These are phyloP conservation scores for Plusia festucae DNA, from an alignment of 2,888 invertebrate species.

Conservation along the genomic window DNA sequence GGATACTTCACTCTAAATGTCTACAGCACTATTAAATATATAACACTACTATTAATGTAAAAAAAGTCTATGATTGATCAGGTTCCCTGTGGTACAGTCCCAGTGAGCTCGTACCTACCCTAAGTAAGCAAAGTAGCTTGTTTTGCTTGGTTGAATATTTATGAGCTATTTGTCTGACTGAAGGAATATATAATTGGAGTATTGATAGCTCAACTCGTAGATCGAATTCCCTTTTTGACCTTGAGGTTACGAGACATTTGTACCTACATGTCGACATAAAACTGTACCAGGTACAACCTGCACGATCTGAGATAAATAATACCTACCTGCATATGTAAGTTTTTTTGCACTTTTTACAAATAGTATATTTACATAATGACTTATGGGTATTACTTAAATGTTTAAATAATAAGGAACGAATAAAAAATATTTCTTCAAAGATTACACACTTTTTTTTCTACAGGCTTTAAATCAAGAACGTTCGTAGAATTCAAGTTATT, in stretches of 20 bases:
- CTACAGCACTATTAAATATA: no score
- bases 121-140: slow-evolving; percentile 4
- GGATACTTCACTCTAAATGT: neutral
- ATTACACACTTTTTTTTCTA: no score
- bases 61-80: neutral
- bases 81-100: neutral
- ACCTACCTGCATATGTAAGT: no score
- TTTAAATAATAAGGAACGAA: no score
- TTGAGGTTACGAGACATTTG: neutral
- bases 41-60: slow-evolving; percentile 4
- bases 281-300: neutral
- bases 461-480: no score
- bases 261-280: neutral
- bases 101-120: neutral
- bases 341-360: no score
- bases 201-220: slow-evolving; percentile 4
- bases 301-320: neutral
- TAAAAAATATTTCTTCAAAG: no score
- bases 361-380: no score
- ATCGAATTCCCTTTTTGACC: neutral
- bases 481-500: no score
- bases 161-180: neutral
- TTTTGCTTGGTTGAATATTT: slow-evolving; percentile 5
- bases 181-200: slow-evolving; percentile 5
- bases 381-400: no score